Evolutionary conservation across 2,797 vertebrate species (phyloP).

Genomic region (Dicrostonyx torquatus): DNA sequence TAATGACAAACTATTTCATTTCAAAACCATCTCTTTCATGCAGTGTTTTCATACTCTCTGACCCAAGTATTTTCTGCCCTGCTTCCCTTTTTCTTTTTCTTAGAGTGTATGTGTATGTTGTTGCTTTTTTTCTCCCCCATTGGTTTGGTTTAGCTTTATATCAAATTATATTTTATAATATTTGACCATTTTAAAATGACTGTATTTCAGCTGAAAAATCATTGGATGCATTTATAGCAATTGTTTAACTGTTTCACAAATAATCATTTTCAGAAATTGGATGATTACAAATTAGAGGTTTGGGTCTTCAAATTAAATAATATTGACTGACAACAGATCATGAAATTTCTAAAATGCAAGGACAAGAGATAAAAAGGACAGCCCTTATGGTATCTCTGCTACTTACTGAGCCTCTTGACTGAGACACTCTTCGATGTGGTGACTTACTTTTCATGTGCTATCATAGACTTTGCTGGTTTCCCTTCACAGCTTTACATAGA

Average conservation of each 20-base stretch:
- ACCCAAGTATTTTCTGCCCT: not conserved
- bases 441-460: not conserved
- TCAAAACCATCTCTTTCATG: not conserved
- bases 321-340: not conserved
- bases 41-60: not conserved
- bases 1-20: not conserved
- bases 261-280: not conserved
- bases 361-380: not conserved
- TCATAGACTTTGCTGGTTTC: not conserved
- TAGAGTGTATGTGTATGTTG: not conserved
- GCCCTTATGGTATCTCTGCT: not conserved
- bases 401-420: not conserved
- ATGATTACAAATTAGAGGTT: not conserved
- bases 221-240: constrained; percentile 15
- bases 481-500: not conserved
- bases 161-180: not conserved
- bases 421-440: not conserved
- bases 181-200: not conserved
- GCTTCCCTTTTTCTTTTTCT: not conserved
- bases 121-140: too few species aligned
- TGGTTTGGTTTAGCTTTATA: not conserved
- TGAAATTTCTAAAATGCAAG: not conserved
- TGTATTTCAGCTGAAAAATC: not conserved
- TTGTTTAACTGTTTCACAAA: constrained; percentile 6
- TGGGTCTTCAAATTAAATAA: constrained; percentile 9